phyloP scores from a whole-genome alignment of 2,797 vertebrate genomes.

The Hippopotamyrus pictus region DNA sequence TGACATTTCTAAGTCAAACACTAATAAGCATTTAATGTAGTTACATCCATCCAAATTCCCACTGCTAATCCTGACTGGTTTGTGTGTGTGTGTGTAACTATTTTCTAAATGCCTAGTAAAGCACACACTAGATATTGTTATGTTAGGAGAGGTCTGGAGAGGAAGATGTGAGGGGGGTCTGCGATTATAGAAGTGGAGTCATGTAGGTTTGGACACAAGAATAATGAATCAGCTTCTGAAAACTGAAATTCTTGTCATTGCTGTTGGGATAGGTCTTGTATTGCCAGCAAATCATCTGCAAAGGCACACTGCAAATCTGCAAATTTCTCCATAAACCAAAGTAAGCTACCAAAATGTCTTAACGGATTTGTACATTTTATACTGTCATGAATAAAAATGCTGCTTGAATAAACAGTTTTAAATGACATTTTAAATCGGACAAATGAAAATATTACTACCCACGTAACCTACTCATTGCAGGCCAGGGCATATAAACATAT shows the following conservation, averaged over 20 bases:
- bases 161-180: not conserved
- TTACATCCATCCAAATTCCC: not conserved
- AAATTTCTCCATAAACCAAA: not conserved
- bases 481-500: not conserved
- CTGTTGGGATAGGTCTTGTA: not conserved
- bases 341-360: not conserved
- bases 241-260: not conserved
- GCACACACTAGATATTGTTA: not conserved
- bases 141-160: not conserved
- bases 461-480: not conserved
- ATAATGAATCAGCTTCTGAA: not conserved
- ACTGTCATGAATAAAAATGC: not conserved
- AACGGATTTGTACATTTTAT: not conserved
- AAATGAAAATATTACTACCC: not conserved
- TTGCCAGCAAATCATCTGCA: not conserved
- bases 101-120: not conserved
- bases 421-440: not conserved
- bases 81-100: not conserved
- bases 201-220: not conserved
- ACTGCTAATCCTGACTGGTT: not conserved
- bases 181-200: not conserved
- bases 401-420: not conserved
- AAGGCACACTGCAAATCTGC: not conserved
- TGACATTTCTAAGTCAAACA: not conserved
- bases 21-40: not conserved